A percentile compares a stretch with the other conserved stretches of the same genome.
phyloP scores from a whole-genome alignment of 2,113 vertebrate species.

The Antechinus flavipes region DNA sequence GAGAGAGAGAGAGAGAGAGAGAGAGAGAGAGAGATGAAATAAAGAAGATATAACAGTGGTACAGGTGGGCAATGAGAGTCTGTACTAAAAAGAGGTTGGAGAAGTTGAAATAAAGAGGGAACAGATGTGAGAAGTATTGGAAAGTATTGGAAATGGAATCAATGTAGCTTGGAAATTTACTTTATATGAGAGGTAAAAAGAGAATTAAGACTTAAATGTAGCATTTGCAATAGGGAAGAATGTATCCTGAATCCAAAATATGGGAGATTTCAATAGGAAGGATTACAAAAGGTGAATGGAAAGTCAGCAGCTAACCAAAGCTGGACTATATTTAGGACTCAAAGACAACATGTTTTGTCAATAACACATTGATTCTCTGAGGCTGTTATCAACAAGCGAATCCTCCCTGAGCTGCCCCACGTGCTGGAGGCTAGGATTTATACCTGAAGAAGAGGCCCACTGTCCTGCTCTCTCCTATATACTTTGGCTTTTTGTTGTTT shows the following conservation, averaged over 20 bases:
- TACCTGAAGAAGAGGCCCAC: background rate
- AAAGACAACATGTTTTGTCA: background rate
- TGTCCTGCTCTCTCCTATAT: background rate
- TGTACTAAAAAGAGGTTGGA: background rate
- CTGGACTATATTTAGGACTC: background rate
- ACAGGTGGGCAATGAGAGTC: background rate
- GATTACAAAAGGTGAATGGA: background rate
- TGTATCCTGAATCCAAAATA: background rate
- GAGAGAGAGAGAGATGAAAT: too few species aligned
- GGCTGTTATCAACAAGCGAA: background rate
- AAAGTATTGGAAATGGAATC: background rate
- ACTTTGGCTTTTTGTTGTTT: background rate
- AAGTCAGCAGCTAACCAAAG: background rate
- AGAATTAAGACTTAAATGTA: background rate
- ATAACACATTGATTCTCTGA: background rate
- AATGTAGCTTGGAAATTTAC: background rate
- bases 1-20: too few species aligned
- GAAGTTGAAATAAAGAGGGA: background rate
- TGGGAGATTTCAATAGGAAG: background rate
- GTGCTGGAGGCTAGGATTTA: background rate
- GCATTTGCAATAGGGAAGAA: background rate
- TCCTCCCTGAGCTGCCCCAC: background rate
- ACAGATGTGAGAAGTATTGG: background rate
- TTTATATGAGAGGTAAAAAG: background rate
- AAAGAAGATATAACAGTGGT: background rate